Percentiles rank a stretch among this genome's conserved stretches.
Evolutionary conservation across 2,888 invertebrate species (phyloP).

Genomic region (Charanyca ferruginea): DNA sequence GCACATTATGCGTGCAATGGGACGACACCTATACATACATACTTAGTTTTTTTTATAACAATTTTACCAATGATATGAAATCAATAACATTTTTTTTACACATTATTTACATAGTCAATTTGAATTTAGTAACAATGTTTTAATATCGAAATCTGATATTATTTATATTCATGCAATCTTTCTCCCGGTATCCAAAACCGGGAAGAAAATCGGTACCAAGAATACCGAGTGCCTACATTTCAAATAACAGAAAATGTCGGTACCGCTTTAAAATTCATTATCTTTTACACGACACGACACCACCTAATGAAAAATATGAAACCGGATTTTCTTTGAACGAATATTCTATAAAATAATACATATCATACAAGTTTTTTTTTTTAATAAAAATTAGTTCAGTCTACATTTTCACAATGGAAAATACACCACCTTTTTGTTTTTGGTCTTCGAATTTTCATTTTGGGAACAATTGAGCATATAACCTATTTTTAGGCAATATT

Average conservation of each 20-base stretch:
- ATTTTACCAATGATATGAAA: constrained; percentile 27
- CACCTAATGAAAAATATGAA: not conserved
- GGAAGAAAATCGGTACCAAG: not conserved
- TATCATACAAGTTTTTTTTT: not conserved
- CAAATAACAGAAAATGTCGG: not conserved
- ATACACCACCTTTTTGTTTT: not conserved
- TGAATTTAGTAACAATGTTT: constrained; percentile 5
- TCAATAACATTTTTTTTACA: constrained; percentile 20
- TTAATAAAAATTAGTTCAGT: constrained; percentile 37
- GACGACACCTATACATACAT: constrained; percentile 1
- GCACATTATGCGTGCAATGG: constrained; percentile 18
- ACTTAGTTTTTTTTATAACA: constrained; percentile 1
- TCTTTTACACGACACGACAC: not conserved
- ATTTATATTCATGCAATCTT: not conserved
- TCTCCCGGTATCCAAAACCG: not conserved
- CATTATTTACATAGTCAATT: constrained; percentile 17
- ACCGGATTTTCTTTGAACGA: not conserved
- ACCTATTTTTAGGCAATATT: constrained; percentile 10
- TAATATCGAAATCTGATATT: not conserved
- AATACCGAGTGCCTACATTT: not conserved
- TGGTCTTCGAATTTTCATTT: constrained; percentile 17
- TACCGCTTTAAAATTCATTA: not conserved
- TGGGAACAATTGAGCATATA: constrained; percentile 45
- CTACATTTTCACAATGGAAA: constrained; percentile 10
- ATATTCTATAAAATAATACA: not conserved